Evolutionary conservation across 2,888 invertebrate genomes (phyloP), one percentile per base, ranked within the genome.

Genomic region (Catocala sponsa): DNA sequence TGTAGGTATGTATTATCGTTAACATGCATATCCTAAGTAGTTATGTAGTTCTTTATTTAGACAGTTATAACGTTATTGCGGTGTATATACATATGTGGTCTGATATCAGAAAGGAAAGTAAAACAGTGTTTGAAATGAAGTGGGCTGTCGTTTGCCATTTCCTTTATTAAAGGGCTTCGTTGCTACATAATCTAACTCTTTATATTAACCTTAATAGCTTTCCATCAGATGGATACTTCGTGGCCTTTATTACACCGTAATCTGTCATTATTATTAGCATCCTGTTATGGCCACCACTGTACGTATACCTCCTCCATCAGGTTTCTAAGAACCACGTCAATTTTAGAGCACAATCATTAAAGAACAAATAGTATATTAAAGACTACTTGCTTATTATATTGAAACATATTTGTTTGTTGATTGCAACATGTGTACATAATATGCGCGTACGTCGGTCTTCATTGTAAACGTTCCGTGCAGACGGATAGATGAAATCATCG

Each of bases 401-500:
- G 11, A 12, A 12, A 32, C 43, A 50, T 9, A 48, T 59, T 66
- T 59, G 56, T 59, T 53, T 50, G 60, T 49, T 68, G 57, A 62
- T 70, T 72, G 68, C 76, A 68, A 61, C 73, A 78, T 59, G 35
- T 15, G 32, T 38, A 38, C 35, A 9, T 9, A 32, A 72, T 70
- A 77, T 73, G 70, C 60, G 32, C 75, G 73, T 55, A 68, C 57
- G 65, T 65, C 47, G 44, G 13, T 69, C 50, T 58, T 54, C 56
- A 64, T 55, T 68, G 64, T 66, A 66, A 63, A 59, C 48, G 50
- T 62, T 59, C 42, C 58, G 60, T 56, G 57, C 33, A 54, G 58
- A 67, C 59, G 61, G 60, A 70, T 70, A 65, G 61, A 70, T 77
- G 70, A 70, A 70, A 72, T 74, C 73, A 71, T 70, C 74, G 60